Conservation (phyloP, 2,113 vertebrate genomes). For the Leptocoma aspasia region DNA sequence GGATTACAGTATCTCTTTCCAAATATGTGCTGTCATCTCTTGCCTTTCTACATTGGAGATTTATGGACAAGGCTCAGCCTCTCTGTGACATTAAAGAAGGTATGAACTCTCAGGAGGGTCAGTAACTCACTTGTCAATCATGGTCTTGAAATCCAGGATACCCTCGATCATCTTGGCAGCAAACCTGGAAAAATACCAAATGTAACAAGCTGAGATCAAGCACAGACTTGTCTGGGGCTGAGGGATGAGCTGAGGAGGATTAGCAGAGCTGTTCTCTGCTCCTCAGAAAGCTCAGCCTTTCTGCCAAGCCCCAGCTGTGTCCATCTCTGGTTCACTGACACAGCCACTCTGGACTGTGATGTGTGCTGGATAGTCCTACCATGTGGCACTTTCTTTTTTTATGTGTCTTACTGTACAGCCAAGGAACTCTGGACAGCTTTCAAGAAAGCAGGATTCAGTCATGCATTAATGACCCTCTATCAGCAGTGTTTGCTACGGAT, state of each 20-base stretch:
- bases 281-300: neutral
- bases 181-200: constrained; percentile 76
- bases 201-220: neutral
- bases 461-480: neutral
- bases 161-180: constrained; percentile 94
- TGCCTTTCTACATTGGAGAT: neutral
- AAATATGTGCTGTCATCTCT: neutral
- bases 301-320: neutral
- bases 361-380: neutral
- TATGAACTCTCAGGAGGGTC: neutral
- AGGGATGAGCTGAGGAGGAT: neutral
- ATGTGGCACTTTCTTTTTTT: neutral
- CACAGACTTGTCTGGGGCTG: neutral
- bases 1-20: neutral
- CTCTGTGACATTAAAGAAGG: neutral
- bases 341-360: neutral
- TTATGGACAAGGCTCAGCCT: neutral
- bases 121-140: constrained; percentile 91
- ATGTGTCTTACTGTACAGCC: neutral
- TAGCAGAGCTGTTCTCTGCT: neutral
- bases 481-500: neutral
- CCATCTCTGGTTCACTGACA: neutral
- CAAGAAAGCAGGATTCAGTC: neutral
- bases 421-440: neutral
- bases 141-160: constrained; percentile 91